Evolutionary conservation across 92 coral and sea anemone genomes (phyloP).

Genomic region (Desmophyllum pertusum): DNA sequence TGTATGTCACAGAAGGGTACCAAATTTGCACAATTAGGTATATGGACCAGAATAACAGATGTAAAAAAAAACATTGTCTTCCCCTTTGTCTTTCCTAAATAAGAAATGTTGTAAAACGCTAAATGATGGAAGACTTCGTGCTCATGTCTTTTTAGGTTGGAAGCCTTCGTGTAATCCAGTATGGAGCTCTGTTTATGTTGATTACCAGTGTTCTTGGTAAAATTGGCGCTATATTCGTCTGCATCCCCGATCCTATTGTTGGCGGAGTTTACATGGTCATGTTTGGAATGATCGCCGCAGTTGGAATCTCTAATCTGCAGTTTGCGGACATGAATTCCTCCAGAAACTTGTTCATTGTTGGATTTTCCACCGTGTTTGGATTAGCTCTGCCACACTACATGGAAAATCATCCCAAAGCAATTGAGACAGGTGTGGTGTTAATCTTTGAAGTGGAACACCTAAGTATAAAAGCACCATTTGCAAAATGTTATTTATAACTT

Average conservation of each 20-base stretch:
- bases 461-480: no score
- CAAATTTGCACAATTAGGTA: no score
- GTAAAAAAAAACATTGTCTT: no score
- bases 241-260: conserved; percentile 89
- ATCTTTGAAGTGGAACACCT: no score
- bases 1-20: not conserved
- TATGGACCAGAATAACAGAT: no score
- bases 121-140: not conserved
- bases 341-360: conserved; percentile 88
- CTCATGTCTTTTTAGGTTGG: conserved; percentile 64
- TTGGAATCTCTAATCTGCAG: conserved; percentile 88
- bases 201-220: conserved; percentile 71
- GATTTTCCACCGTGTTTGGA: conserved; percentile 82
- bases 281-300: conserved; percentile 94
- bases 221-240: conserved; percentile 80
- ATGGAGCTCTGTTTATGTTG: conserved; percentile 73
- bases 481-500: no score
- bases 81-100: not conserved
- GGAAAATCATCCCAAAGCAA: conserved; percentile 60
- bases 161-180: conserved; percentile 82
- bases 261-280: conserved; percentile 89
- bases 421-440: conserved; percentile 56
- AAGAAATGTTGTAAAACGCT: not conserved
- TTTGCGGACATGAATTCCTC: conserved; percentile 83
- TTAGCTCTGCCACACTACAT: conserved; percentile 82